These are phyloP conservation scores for Schizopygopsis pylzovi DNA, from an alignment of 2,797 vertebrate species.

Conservation along the genomic window DNA sequence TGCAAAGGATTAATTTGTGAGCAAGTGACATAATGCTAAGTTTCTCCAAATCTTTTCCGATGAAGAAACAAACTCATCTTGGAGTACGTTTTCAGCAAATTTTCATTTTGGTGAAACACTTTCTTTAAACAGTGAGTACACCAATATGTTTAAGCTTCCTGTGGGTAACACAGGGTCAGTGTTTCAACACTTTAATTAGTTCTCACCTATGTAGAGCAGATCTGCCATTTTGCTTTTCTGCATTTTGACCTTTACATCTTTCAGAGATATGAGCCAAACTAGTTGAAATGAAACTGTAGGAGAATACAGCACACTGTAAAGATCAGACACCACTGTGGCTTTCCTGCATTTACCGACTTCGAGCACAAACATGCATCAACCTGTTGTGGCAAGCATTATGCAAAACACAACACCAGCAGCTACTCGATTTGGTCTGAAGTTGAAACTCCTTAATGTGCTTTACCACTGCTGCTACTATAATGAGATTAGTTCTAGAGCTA, in stretches of 20 bases:
- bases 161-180: not conserved
- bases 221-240: not conserved
- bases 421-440: not conserved
- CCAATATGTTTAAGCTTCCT: not conserved
- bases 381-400: constrained; percentile 9
- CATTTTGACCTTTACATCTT: not conserved
- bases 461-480: not conserved
- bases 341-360: not conserved
- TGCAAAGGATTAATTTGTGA: not conserved
- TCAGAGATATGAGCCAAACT: not conserved
- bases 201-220: not conserved
- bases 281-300: constrained; percentile 28
- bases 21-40: not conserved
- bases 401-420: constrained; percentile 36
- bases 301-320: constrained; percentile 6
- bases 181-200: not conserved
- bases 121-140: not conserved
- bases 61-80: not conserved
- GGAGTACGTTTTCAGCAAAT: not conserved
- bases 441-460: constrained; percentile 3
- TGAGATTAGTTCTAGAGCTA: not conserved
- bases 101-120: not conserved
- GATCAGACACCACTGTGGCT: constrained; percentile 16
- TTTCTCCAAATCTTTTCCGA: not conserved
- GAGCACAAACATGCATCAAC: constrained; percentile 30